Conservation (phyloP, 2,888 invertebrate genomes). For the Lamellibrachia satsuma region DNA sequence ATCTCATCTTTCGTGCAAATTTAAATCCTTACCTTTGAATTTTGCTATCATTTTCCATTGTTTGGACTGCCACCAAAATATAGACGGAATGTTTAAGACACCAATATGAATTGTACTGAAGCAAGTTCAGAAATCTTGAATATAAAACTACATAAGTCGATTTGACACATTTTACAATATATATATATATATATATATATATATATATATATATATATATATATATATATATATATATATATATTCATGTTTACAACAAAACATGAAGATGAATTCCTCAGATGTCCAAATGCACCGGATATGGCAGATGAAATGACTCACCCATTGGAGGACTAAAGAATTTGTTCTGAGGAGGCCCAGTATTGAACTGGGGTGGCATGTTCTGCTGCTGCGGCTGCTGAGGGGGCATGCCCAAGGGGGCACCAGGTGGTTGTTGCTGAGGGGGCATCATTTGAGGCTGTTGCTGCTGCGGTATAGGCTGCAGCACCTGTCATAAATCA, state of each 20-base stretch:
- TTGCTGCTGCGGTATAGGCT: background rate
- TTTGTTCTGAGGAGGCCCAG: background rate
- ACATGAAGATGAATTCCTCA: background rate
- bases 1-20: too few species aligned
- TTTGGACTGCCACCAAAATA: background rate
- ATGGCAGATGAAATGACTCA: background rate
- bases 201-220: background rate
- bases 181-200: too few species aligned
- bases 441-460: conserved; percentile 22
- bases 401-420: background rate
- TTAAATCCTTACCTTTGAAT: background rate
- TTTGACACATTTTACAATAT: too few species aligned
- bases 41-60: background rate
- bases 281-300: background rate
- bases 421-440: background rate
- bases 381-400: background rate
- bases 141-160: background rate
- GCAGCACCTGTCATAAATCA: background rate
- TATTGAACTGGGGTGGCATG: background rate
- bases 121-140: background rate
- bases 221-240: too few species aligned
- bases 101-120: background rate
- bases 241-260: background rate
- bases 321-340: background rate
- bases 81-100: background rate